A percentile compares a stretch with the other conserved stretches of the same genome.
These are phyloP conservation scores for Bombus superbus DNA, from an alignment of 1,140 invertebrate genomes.

Conservation along the genomic window DNA sequence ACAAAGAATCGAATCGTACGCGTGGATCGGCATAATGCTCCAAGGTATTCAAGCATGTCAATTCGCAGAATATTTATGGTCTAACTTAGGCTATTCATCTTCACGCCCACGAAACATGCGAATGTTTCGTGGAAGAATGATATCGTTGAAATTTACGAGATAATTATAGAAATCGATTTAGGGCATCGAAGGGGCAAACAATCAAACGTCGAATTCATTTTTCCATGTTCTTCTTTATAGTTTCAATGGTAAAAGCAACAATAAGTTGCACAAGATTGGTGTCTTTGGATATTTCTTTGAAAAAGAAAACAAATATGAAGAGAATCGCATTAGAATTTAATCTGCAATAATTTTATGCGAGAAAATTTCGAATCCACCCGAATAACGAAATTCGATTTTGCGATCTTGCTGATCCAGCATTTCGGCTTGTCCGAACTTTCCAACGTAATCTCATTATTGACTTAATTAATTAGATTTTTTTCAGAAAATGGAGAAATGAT, in stretches of 20 bases:
- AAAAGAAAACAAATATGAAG: not conserved
- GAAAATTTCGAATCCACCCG: not conserved
- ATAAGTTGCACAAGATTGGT: too few species aligned
- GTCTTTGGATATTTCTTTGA: not conserved
- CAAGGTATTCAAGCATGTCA: slow-evolving; percentile 23
- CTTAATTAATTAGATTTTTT: not conserved
- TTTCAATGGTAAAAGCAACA: too few species aligned
- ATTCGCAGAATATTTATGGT: slow-evolving; percentile 17
- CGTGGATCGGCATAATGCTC: not conserved
- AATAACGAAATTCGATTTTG: not conserved
- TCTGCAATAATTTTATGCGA: not conserved
- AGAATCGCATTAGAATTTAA: not conserved
- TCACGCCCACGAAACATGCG: not conserved
- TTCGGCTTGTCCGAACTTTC: not conserved
- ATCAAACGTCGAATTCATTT: not conserved
- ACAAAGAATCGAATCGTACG: slow-evolving; percentile 7
- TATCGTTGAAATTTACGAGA: not conserved
- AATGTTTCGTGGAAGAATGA: not conserved
- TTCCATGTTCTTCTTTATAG: not conserved
- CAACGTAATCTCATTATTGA: not conserved
- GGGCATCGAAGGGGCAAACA: not conserved
- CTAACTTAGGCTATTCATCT: slow-evolving; percentile 3
- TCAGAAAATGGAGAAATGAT: not conserved
- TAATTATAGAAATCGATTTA: not conserved
- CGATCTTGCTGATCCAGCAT: not conserved